Percentiles rank a stretch among this genome's conserved stretches.
Conservation (phyloP, 2,797 vertebrate species). For the Hypotaenidia philippensis region DNA sequence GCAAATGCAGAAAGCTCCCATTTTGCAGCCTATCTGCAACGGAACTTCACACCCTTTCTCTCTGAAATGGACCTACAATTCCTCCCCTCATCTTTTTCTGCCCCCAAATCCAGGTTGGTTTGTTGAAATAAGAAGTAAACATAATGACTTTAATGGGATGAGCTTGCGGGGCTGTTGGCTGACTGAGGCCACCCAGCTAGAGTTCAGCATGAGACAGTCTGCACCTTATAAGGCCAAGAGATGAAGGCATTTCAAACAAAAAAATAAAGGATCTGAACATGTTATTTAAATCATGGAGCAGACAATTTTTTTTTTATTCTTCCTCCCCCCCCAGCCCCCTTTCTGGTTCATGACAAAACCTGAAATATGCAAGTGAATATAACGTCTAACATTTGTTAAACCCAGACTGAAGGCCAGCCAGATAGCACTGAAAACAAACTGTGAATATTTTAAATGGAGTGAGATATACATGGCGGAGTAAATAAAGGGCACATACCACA, state of each 20-base stretch:
- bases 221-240: conserved; percentile 74
- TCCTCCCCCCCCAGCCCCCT: neutral
- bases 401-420: conserved; percentile 60
- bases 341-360: conserved; percentile 64
- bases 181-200: conserved; percentile 74
- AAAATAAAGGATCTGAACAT: conserved; percentile 53
- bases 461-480: conserved; percentile 68
- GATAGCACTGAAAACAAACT: conserved; percentile 73
- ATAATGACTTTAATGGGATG: conserved; percentile 72
- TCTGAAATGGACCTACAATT: neutral
- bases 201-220: conserved; percentile 46
- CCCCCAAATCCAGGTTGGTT: conserved; percentile 65
- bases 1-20: neutral
- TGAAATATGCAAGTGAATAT: conserved; percentile 58
- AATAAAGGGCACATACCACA: conserved; percentile 70
- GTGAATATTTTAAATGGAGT: conserved; percentile 71
- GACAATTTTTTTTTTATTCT: neutral
- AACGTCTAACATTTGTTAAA: conserved; percentile 62
- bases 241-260: conserved; percentile 61
- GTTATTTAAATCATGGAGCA: conserved; percentile 54
- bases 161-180: conserved; percentile 55
- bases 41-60: neutral
- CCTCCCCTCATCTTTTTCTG: conserved; percentile 25
- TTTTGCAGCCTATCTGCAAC: neutral
- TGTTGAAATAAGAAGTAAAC: conserved; percentile 77